Conservation (phyloP, 2,888 invertebrate species). For the Drosophila conformis region DNA sequence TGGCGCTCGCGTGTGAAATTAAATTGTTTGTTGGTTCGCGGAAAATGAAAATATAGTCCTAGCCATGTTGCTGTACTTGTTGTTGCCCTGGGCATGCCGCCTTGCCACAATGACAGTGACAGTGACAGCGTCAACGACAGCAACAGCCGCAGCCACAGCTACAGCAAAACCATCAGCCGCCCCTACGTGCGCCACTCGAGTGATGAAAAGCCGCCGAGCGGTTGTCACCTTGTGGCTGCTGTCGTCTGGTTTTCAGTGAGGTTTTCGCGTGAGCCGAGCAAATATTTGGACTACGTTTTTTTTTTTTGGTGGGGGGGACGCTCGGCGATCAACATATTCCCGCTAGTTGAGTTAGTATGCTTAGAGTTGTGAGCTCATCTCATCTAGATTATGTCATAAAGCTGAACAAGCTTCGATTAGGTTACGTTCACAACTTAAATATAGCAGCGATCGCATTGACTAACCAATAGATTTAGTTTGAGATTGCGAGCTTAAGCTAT, state of each 20-base stretch:
- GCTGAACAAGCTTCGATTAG: constrained; percentile 3
- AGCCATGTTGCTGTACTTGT: constrained; percentile 27
- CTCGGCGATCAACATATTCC: constrained; percentile 40
- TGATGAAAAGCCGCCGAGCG: constrained; percentile 57
- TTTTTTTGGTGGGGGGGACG: neutral
- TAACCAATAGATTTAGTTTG: neutral
- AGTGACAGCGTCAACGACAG: constrained; percentile 11
- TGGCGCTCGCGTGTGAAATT: constrained; percentile 81
- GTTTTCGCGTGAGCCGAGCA: constrained; percentile 6
- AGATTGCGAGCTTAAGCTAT: neutral
- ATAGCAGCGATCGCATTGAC: neutral
- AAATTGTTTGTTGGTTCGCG: constrained; percentile 77
- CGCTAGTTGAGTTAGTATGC: constrained; percentile 23
- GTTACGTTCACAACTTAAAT: constrained; percentile 3
- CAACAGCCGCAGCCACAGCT: constrained; percentile 24
- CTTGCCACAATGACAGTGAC: constrained; percentile 23
- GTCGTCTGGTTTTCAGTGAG: constrained; percentile 20
- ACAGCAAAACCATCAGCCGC: constrained; percentile 18
- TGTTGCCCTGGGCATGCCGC: constrained; percentile 20
- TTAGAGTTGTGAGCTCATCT: constrained; percentile 11
- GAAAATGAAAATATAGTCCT: constrained; percentile 70
- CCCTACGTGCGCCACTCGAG: constrained; percentile 19
- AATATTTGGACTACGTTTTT: neutral
- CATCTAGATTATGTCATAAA: constrained; percentile 4
- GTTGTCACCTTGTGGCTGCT: constrained; percentile 54